These are phyloP conservation scores for Rhyzopertha dominica DNA, from an alignment of 1,140 invertebrate species.

Conservation along the genomic window DNA sequence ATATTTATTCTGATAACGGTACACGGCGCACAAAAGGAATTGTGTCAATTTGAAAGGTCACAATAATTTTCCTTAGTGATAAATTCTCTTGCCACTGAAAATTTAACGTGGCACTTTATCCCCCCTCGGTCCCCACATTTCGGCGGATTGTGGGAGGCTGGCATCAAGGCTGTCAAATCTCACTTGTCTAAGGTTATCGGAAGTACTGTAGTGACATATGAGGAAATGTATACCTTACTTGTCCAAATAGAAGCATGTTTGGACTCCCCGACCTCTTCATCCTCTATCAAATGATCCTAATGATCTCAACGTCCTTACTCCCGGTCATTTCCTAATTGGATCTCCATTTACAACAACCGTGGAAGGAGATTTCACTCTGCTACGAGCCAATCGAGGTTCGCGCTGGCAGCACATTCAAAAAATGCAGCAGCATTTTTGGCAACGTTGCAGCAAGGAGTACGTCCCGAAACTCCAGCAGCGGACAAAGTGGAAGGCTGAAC, in stretches of 20 bases:
- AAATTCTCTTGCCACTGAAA: background rate
- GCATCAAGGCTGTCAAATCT: slow-evolving; percentile 26
- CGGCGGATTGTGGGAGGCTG: slow-evolving; percentile 35
- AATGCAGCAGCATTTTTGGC: slow-evolving; percentile 27
- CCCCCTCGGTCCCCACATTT: slow-evolving; percentile 35
- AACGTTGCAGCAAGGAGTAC: slow-evolving; percentile 18
- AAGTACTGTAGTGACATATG: slow-evolving; percentile 20
- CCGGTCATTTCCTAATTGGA: slow-evolving; percentile 45
- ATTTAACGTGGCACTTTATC: slow-evolving; percentile 30
- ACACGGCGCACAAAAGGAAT: slow-evolving; percentile 20
- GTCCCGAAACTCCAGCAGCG: slow-evolving; percentile 16
- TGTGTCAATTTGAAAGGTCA: background rate
- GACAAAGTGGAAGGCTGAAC: slow-evolving; percentile 10
- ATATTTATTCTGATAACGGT: slow-evolving; percentile 19
- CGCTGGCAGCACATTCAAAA: slow-evolving; percentile 18
- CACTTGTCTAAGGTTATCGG: slow-evolving; percentile 29
- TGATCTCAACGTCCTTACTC: slow-evolving; percentile 19
- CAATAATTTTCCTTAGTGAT: background rate
- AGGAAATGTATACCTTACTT: slow-evolving; percentile 25
- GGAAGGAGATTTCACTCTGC: slow-evolving; percentile 11
- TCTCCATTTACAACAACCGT: slow-evolving; percentile 23
- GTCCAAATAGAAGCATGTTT: slow-evolving; percentile 26
- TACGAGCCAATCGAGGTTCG: slow-evolving; percentile 13
- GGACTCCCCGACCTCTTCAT: slow-evolving; percentile 27
- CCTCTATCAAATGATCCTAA: slow-evolving; percentile 20